These are phyloP conservation scores for Microctenopoma lineatum DNA, from an alignment of 2,797 vertebrate species.

Conservation along the genomic window DNA sequence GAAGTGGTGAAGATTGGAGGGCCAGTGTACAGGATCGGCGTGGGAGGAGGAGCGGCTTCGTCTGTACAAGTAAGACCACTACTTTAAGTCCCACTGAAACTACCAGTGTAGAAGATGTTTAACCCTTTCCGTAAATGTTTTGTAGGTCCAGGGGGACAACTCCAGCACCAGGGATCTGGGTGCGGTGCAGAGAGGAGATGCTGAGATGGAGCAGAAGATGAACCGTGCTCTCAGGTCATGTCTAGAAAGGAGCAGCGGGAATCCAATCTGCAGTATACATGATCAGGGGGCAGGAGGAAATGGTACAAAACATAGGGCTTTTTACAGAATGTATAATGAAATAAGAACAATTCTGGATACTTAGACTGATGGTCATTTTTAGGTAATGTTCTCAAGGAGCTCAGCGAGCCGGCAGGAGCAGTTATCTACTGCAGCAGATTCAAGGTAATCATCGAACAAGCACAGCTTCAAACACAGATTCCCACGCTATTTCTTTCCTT, in stretches of 20 bases:
- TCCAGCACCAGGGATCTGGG: slow-evolving; percentile 88
- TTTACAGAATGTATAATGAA: neutral
- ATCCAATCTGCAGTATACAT: slow-evolving; percentile 93
- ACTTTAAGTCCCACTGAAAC: neutral
- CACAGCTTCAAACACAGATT: neutral
- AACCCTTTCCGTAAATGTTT: neutral
- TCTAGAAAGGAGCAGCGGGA: slow-evolving; percentile 83
- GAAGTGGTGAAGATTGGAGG: slow-evolving; percentile 94
- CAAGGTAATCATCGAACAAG: slow-evolving; percentile 78
- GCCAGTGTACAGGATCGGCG: slow-evolving; percentile 94
- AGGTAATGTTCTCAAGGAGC: slow-evolving; percentile 93
- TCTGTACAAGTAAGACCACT: slow-evolving; percentile 86
- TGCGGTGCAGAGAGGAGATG: slow-evolving; percentile 92
- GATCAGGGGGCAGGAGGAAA: slow-evolving; percentile 96
- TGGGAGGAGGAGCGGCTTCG: slow-evolving; percentile 93
- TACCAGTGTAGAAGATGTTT: neutral
- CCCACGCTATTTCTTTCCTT: neutral
- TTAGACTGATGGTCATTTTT: slow-evolving; percentile 44
- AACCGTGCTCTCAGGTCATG: slow-evolving; percentile 92
- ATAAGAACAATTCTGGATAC: neutral
- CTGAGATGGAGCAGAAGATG: slow-evolving; percentile 98
- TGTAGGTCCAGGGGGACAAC: slow-evolving; percentile 93
- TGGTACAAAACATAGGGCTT: slow-evolving; percentile 68
- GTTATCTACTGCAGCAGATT: slow-evolving; percentile 89
- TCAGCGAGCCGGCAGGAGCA: slow-evolving; percentile 91